A percentile compares a stretch with the other conserved stretches of the same genome.
Conservation (phyloP, 2,888 invertebrate genomes). For the Eugnorisma glareosa region DNA sequence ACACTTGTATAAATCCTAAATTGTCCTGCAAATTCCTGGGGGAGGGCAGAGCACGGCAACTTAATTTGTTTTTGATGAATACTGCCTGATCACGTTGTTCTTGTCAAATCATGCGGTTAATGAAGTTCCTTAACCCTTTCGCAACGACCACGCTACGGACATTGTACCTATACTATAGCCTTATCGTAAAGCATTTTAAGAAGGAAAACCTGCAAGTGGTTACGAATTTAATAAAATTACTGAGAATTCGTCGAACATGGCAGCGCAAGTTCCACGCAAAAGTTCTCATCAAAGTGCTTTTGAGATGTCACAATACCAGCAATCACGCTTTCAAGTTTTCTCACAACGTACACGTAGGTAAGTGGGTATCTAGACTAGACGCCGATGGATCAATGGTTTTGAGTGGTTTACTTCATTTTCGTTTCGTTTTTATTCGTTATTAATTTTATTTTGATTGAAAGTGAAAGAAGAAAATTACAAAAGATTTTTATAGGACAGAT, state of each 20-base stretch:
- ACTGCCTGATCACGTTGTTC: slow-evolving; percentile 82
- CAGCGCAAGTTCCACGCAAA: slow-evolving; percentile 62
- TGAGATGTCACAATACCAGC: slow-evolving; percentile 82
- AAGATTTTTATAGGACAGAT: not conserved
- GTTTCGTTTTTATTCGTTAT: slow-evolving; percentile 17
- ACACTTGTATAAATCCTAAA: slow-evolving; percentile 74
- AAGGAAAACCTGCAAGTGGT: slow-evolving; percentile 4
- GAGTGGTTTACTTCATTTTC: slow-evolving; percentile 28
- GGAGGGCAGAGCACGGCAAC: slow-evolving; percentile 73
- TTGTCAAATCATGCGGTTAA: slow-evolving; percentile 88
- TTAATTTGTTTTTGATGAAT: slow-evolving; percentile 87
- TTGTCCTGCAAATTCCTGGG: slow-evolving; percentile 74
- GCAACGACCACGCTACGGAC: slow-evolving; percentile 56
- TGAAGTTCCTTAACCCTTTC: slow-evolving; percentile 79
- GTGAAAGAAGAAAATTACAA: not conserved
- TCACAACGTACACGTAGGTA: slow-evolving; percentile 33
- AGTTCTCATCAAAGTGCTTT: slow-evolving; percentile 80
- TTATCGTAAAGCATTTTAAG: slow-evolving; percentile 27
- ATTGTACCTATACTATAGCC: slow-evolving; percentile 14
- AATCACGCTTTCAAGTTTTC: slow-evolving; percentile 73
- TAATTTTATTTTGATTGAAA: slow-evolving; percentile 13
- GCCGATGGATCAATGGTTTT: slow-evolving; percentile 37
- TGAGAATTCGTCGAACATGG: slow-evolving; percentile 37
- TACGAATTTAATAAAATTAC: slow-evolving; percentile 50
- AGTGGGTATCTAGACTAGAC: slow-evolving; percentile 48